Percentiles rank a stretch among this genome's conserved stretches.
Evolutionary conservation across 2,113 vertebrate genomes (phyloP).

Genomic region (Crotalus tigris): DNA sequence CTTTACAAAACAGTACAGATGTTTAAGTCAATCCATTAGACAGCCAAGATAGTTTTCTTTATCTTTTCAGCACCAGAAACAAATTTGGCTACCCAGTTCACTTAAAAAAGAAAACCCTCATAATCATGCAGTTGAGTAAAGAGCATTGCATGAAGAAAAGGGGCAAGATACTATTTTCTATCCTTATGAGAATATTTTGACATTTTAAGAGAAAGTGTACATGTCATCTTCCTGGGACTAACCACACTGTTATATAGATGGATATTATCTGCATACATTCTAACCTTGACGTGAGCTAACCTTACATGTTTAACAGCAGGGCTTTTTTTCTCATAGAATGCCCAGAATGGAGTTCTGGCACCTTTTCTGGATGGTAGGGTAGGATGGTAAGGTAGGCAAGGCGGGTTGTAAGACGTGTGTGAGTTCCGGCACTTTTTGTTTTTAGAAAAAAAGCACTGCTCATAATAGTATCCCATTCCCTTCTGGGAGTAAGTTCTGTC

Average conservation of each 20-base stretch:
- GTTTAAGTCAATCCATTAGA: neutral
- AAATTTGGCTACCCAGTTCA: neutral
- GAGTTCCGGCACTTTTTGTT: too few relatives aligned
- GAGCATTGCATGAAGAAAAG: neutral
- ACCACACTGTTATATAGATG: neutral
- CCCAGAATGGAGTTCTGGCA: too few relatives aligned
- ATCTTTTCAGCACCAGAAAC: neutral
- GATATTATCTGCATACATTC: neutral
- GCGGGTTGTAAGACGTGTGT: too few relatives aligned
- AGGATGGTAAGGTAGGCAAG: too few relatives aligned
- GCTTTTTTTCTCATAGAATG: too few relatives aligned
- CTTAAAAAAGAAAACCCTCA: neutral
- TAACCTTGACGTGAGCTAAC: neutral
- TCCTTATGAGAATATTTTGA: neutral
- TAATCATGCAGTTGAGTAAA: neutral
- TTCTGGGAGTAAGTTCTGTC: too few relatives aligned
- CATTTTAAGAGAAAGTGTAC: neutral
- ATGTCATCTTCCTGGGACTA: neutral
- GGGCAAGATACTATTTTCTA: neutral
- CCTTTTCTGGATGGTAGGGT: too few relatives aligned
- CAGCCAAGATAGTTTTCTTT: neutral
- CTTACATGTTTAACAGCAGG: neutral
- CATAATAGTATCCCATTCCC: too few relatives aligned
- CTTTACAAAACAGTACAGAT: neutral
- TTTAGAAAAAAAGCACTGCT: too few relatives aligned